These are phyloP conservation scores for Lampropteryx suffumata DNA, from an alignment of 2,888 invertebrate genomes.

Conservation along the genomic window DNA sequence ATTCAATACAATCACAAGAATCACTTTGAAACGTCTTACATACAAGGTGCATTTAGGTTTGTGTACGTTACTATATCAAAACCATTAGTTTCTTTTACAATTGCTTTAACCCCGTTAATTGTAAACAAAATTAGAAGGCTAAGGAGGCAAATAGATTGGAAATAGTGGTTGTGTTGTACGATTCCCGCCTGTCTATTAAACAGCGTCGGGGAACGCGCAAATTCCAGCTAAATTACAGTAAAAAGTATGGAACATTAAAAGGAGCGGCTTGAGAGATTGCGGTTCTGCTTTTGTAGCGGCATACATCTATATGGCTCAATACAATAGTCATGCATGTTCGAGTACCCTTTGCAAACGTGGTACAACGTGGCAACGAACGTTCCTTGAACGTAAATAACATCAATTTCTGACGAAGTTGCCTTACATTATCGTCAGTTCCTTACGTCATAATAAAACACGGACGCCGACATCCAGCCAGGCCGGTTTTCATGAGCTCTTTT, in stretches of 20 bases:
- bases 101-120: conserved; percentile 6
- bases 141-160: conserved; percentile 55
- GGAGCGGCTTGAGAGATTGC: conserved; percentile 51
- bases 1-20: too few relatives aligned
- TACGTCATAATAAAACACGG: conserved; percentile 45
- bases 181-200: conserved; percentile 62
- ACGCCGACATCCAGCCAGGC: conserved; percentile 45
- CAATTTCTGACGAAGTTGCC: conserved; percentile 44
- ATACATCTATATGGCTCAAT: conserved; percentile 54
- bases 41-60: too few relatives aligned
- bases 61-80: too few relatives aligned
- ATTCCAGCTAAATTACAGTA: conserved; percentile 58
- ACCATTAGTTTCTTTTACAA: too few relatives aligned
- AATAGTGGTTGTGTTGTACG: conserved; percentile 63
- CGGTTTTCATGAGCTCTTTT: conserved; percentile 57
- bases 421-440: conserved; percentile 40
- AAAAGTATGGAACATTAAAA: too few relatives aligned
- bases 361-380: conserved; percentile 45
- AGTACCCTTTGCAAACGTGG: too few relatives aligned
- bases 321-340: conserved; percentile 56
- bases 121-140: conserved; percentile 43
- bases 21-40: too few relatives aligned
- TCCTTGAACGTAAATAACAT: conserved; percentile 44
- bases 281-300: conserved; percentile 44
- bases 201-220: conserved; percentile 53